Evolutionary conservation across 2,888 invertebrate genomes (phyloP).

Genomic region (Pachymerium ferrugineum): DNA sequence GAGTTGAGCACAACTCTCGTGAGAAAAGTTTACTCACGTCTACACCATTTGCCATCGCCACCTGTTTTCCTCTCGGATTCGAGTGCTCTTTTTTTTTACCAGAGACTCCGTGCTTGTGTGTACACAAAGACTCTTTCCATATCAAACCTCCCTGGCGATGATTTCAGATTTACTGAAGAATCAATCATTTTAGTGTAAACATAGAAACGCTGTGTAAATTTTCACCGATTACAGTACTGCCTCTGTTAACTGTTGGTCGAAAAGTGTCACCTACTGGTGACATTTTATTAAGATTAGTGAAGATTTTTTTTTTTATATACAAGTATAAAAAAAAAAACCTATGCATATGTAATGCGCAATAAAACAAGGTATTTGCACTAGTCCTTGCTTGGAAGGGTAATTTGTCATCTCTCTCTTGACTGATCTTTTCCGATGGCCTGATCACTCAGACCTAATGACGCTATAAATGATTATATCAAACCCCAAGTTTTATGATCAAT

Average conservation of each 20-base stretch:
- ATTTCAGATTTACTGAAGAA: too few species aligned
- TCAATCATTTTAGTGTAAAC: too few species aligned
- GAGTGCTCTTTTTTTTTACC: neutral
- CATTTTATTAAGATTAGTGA: too few species aligned
- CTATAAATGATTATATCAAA: neutral
- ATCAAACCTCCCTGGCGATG: too few species aligned
- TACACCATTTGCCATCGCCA: neutral
- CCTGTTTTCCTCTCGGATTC: conserved; percentile 3
- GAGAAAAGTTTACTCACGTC: neutral
- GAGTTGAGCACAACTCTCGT: neutral
- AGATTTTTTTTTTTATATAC: too few species aligned
- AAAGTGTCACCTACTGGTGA: too few species aligned
- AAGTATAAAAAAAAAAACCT: too few species aligned
- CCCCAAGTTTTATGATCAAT: neutral
- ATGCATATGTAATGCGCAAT: neutral
- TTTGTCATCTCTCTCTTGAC: neutral
- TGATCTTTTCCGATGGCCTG: neutral
- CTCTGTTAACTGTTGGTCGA: too few species aligned
- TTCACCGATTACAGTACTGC: too few species aligned
- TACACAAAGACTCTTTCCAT: neutral
- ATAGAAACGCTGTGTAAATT: too few species aligned
- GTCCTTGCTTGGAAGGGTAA: neutral
- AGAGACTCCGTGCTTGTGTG: neutral
- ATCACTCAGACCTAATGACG: neutral
- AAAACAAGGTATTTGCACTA: neutral